Conservation (phyloP, 2,888 invertebrate genomes). For the Xanthia icteritia region DNA sequence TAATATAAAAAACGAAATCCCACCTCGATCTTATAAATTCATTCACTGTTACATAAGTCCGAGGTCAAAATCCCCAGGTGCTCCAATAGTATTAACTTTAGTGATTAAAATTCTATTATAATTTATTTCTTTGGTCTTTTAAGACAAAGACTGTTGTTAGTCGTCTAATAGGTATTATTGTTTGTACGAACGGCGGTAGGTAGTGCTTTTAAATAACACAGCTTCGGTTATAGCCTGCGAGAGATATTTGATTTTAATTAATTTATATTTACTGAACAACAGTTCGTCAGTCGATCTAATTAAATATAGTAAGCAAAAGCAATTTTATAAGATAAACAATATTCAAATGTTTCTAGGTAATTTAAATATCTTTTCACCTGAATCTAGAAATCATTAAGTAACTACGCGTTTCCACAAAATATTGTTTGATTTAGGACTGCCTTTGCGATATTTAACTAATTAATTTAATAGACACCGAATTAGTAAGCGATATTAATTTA, state of each 20-base stretch:
- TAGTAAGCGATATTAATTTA: not conserved
- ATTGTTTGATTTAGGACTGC: not conserved
- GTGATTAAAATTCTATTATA: constrained; percentile 4
- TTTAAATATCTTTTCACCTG: constrained; percentile 3
- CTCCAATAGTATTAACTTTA: not conserved
- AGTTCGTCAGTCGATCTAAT: not conserved
- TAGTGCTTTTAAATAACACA: not conserved
- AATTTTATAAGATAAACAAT: constrained; percentile 30
- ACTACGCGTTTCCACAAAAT: not conserved
- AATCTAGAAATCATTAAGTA: not conserved
- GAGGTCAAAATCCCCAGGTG: too few species aligned
- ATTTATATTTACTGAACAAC: constrained; percentile 27
- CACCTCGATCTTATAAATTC: too few species aligned
- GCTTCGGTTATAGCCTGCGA: not conserved
- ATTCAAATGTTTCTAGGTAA: constrained; percentile 20
- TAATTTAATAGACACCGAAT: not conserved
- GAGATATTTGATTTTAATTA: constrained; percentile 17
- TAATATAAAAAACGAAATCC: too few species aligned
- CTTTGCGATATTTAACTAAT: too few species aligned
- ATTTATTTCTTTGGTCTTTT: constrained; percentile 6
- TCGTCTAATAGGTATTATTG: not conserved
- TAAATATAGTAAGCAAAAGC: constrained; percentile 11
- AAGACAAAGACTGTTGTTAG: not conserved
- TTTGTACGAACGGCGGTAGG: not conserved
- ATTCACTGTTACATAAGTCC: too few species aligned